Evolutionary conservation across 2,888 invertebrate genomes (phyloP), one percentile per base, ranked within the genome.

Genomic region (Cryptus viduatorius): DNA sequence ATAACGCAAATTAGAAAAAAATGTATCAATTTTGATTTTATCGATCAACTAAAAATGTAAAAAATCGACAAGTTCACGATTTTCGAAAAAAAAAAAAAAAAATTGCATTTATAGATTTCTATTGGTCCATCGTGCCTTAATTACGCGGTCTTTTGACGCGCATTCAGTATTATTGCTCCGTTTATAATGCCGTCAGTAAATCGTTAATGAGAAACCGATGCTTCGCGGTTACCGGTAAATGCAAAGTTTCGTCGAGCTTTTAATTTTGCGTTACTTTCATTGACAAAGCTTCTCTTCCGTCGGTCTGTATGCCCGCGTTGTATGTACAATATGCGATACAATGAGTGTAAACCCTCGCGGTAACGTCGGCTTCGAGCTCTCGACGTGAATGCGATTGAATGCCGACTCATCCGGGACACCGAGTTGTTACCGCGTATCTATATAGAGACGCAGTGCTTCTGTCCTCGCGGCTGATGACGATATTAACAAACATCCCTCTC

Each of bases 311-410:
- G 24, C 24, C 24, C 24, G 24, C 24, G 24, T 24, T 24, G 24
- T 24, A 24, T 24, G 24, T 24, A 24, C 24, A 3, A 24, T 24
- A 24, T 7, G 31, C n/a, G 31, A 61, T 29, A 31, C 61, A 61
- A 61, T 12, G 61, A 31, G 61, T 14, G 5, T 31, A 37, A 37
- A 37, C 61, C 16, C 53, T 61, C 61, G 29, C 31, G n/a, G 29
- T 29, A 29, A 61, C 61, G 12, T 61, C 29, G 61, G 3, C 31
- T 0, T n/a, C 29, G 29, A 31, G 8, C 14, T 29, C 61, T 61
- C 61, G 24, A 24, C 24, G 31, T 61, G 31, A 61, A 61, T 31
- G 61, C 61, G 31, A 61, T 61, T 61, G 29, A 61, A 61, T 14
- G 61, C 59, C 24, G 56, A 19, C 59, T 61, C 61, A 14, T 61